These are phyloP conservation scores for Morpho achilles DNA, from an alignment of 2,888 invertebrate species.

Conservation along the genomic window DNA sequence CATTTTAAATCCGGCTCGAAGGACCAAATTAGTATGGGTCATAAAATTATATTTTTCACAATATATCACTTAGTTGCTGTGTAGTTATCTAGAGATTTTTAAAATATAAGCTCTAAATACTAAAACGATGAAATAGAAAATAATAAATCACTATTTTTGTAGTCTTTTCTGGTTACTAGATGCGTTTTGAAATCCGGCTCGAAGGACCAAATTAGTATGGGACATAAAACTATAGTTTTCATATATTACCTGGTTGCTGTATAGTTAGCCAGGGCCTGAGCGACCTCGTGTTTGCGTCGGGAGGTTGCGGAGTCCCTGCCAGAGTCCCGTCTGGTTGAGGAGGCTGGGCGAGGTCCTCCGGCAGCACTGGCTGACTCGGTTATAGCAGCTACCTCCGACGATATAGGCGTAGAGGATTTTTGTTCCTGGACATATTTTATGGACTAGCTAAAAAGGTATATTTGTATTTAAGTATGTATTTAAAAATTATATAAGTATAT, in stretches of 20 bases:
- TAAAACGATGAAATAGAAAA: too few species aligned
- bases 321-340: constrained; percentile 51
- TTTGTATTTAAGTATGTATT: too few species aligned
- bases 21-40: too few species aligned
- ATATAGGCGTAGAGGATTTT: constrained; percentile 62
- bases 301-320: constrained; percentile 62
- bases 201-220: too few species aligned
- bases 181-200: too few species aligned
- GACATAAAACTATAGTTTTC: not conserved
- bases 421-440: constrained; percentile 44
- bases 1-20: too few species aligned
- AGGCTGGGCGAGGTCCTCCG: constrained; percentile 28
- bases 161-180: too few species aligned
- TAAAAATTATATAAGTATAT: too few species aligned
- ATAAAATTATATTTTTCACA: not conserved
- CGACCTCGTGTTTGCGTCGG: constrained; percentile 91
- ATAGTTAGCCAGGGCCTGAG: constrained; percentile 95
- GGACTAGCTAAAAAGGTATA: too few species aligned
- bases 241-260: constrained; percentile 83
- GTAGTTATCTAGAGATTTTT: constrained; percentile 88
- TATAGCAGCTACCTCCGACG: constrained; percentile 66
- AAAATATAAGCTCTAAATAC: too few species aligned
- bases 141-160: too few species aligned
- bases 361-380: constrained; percentile 40
- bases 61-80: constrained; percentile 83